Percentiles rank a stretch among this genome's conserved stretches.
Evolutionary conservation across 2,888 invertebrate species (phyloP).

Genomic region (Biston betularia): DNA sequence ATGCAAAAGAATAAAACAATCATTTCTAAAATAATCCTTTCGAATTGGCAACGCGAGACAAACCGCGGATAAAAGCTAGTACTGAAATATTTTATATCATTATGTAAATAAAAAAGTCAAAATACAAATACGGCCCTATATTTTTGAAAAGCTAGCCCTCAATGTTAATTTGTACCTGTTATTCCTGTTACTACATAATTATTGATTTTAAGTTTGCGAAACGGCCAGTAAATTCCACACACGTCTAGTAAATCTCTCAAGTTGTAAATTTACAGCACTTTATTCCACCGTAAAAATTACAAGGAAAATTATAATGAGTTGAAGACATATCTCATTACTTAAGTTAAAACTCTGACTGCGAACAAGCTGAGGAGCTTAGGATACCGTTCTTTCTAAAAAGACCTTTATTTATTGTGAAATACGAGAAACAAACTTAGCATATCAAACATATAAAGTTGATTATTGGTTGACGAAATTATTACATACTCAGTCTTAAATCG

Average conservation of each 20-base stretch:
- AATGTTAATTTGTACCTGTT: conserved; percentile 18
- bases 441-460: background rate
- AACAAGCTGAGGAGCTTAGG: conserved; percentile 38
- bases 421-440: conserved; percentile 6
- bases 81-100: too few species aligned
- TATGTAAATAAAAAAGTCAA: background rate
- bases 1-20: too few species aligned
- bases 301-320: conserved; percentile 74
- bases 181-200: conserved; percentile 28
- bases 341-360: conserved; percentile 43
- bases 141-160: background rate
- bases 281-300: conserved; percentile 69
- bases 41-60: too few species aligned
- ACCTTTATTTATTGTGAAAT: background rate
- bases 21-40: too few species aligned
- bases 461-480: background rate
- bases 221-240: conserved; percentile 53
- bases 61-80: too few species aligned
- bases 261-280: conserved; percentile 68
- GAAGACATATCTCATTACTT: conserved; percentile 78
- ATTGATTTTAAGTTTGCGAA: conserved; percentile 31
- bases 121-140: background rate
- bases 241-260: conserved; percentile 68
- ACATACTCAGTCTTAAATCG: conserved; percentile 20
- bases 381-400: conserved; percentile 7